These are phyloP conservation scores for Ptychoptera contaminata DNA, from an alignment of 2,888 invertebrate species.

Conservation along the genomic window DNA sequence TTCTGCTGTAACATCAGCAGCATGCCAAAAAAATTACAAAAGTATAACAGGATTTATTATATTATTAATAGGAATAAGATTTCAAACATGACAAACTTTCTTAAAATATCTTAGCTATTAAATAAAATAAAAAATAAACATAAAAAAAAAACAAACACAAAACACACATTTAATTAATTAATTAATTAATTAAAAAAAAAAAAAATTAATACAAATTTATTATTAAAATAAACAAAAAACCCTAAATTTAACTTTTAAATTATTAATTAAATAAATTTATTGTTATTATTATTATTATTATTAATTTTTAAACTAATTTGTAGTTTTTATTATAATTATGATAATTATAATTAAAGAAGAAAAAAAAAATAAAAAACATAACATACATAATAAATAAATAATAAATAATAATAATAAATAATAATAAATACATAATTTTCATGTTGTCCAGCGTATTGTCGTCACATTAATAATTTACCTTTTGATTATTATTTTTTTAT, in stretches of 20 bases:
- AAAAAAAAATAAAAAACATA: not conserved
- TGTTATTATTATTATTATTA: not conserved
- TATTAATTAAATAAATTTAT: conserved; percentile 8
- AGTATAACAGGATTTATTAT: conserved; percentile 11
- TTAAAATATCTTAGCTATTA: conserved; percentile 5
- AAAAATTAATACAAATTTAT: conserved; percentile 6
- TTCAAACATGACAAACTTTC: conserved; percentile 15
- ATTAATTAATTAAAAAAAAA: conserved; percentile 2
- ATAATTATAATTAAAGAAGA: not conserved
- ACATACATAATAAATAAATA: conserved; percentile 1
- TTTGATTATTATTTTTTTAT: too few species aligned
- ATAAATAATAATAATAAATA: conserved; percentile 1
- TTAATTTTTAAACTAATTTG: conserved; percentile 1
- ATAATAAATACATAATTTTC: too few species aligned
- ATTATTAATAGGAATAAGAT: conserved; percentile 9
- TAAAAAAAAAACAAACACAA: conserved; percentile 5
- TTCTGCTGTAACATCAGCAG: conserved; percentile 29
- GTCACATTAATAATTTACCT: too few species aligned
- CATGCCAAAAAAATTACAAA: conserved; percentile 12
- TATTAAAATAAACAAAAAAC: conserved; percentile 10
- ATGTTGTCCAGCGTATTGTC: too few species aligned
- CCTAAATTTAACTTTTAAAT: conserved; percentile 8
- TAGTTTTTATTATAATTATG: not conserved
- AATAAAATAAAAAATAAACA: conserved; percentile 6
- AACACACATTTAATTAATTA: conserved; percentile 5